Evolutionary conservation across 2,888 invertebrate genomes (phyloP).

Genomic region (Agrochola lota): DNA sequence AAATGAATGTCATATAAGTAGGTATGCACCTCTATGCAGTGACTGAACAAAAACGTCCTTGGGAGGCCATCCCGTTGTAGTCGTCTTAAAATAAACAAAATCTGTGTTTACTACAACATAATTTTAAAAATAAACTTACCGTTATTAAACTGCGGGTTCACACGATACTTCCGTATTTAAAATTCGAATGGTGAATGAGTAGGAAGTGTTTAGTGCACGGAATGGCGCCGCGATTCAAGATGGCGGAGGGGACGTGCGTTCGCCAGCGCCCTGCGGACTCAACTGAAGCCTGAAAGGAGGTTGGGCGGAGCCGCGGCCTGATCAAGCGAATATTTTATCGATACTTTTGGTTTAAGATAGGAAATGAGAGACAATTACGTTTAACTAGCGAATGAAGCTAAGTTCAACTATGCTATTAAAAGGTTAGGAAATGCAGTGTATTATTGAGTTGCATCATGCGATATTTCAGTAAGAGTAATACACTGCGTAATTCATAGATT

Average conservation of each 20-base stretch:
- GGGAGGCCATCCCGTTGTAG: constrained; percentile 52
- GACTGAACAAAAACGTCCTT: constrained; percentile 70
- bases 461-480: neutral
- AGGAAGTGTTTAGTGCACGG: constrained; percentile 75
- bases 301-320: constrained; percentile 75
- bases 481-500: constrained; percentile 27
- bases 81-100: constrained; percentile 50
- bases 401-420: constrained; percentile 38
- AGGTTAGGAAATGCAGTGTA: constrained; percentile 27
- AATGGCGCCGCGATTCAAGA: constrained; percentile 80
- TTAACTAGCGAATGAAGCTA: constrained; percentile 30
- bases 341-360: constrained; percentile 68
- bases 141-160: constrained; percentile 2
- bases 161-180: constrained; percentile 39
- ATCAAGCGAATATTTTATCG: constrained; percentile 69
- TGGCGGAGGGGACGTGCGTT: constrained; percentile 75
- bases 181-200: constrained; percentile 45
- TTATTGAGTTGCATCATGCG: constrained; percentile 20
- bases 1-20: constrained; percentile 17
- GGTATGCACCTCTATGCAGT: constrained; percentile 52
- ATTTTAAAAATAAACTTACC: constrained; percentile 48
- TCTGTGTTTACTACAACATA: constrained; percentile 6
- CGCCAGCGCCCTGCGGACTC: constrained; percentile 77
- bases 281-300: constrained; percentile 83
- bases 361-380: constrained; percentile 65